Conservation (phyloP, 2,113 vertebrate species). For the Eidolon helvum region DNA sequence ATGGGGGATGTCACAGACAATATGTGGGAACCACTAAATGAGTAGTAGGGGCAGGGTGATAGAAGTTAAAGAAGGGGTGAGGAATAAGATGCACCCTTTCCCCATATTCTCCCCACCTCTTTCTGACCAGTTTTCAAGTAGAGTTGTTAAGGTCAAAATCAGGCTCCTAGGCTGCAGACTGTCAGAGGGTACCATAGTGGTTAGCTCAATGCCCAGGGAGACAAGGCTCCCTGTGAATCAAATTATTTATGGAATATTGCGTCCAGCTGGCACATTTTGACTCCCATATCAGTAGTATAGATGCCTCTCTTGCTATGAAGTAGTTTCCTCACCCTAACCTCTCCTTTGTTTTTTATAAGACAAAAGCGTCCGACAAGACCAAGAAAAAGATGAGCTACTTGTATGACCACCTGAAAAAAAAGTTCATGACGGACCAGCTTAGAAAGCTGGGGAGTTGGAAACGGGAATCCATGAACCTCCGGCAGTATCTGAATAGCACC, state of each 20-base stretch:
- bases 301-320: background rate
- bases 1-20: background rate
- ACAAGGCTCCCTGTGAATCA: background rate
- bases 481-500: conserved; percentile 58
- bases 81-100: background rate
- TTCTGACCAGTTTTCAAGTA: background rate
- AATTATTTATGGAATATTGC: background rate
- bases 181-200: background rate
- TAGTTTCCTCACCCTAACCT: background rate
- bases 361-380: conserved; percentile 63
- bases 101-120: background rate
- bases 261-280: background rate
- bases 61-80: background rate
- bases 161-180: background rate
- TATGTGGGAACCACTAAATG: background rate
- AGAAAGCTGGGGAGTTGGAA: conserved; percentile 58
- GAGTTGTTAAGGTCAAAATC: background rate
- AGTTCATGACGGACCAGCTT: conserved; percentile 78
- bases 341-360: conserved; percentile 61
- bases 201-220: background rate
- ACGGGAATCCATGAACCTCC: background rate
- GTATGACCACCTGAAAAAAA: conserved; percentile 72
- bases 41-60: background rate
- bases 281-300: background rate
- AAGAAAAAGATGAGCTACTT: conserved; percentile 64